Percentiles rank a stretch among this genome's conserved stretches.
These are phyloP conservation scores for Melanerpes aurifrons DNA, from an alignment of 2,113 vertebrate species.

Conservation along the genomic window DNA sequence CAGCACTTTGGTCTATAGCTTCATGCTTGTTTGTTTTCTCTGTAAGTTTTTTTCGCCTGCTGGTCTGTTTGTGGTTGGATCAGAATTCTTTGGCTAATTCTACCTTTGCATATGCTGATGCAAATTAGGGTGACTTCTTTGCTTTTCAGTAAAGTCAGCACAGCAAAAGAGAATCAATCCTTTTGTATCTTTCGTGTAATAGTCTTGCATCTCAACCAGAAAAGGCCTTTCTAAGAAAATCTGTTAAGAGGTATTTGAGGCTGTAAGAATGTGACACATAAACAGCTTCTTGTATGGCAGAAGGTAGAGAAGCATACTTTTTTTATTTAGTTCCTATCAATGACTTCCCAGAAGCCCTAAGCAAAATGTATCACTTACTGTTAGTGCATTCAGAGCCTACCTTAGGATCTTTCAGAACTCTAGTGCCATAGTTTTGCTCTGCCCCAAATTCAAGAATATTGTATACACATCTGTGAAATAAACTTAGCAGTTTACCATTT, in stretches of 20 bases:
- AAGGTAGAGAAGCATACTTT: neutral
- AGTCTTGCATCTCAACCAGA: neutral
- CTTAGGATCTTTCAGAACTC: neutral
- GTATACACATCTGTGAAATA: neutral
- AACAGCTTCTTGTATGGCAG: neutral
- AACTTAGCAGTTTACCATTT: neutral
- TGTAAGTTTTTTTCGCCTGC: neutral
- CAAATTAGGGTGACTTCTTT: neutral
- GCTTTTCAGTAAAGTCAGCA: neutral
- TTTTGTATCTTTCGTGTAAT: constrained; percentile 39
- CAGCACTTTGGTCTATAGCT: neutral
- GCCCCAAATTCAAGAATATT: neutral
- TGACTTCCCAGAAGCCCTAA: neutral
- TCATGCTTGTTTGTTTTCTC: neutral
- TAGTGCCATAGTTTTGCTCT: neutral
- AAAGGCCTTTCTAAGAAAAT: neutral
- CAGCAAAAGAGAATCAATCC: constrained; percentile 4
- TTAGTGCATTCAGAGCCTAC: neutral
- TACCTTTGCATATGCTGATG: neutral
- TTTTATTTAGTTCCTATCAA: neutral
- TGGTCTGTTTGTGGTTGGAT: neutral
- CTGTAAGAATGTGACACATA: constrained; percentile 30
- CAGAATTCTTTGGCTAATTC: neutral
- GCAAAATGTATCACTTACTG: neutral
- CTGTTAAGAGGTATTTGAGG: neutral